phyloP scores from a whole-genome alignment of 1,140 invertebrate genomes.

The Drosophila rufa region DNA sequence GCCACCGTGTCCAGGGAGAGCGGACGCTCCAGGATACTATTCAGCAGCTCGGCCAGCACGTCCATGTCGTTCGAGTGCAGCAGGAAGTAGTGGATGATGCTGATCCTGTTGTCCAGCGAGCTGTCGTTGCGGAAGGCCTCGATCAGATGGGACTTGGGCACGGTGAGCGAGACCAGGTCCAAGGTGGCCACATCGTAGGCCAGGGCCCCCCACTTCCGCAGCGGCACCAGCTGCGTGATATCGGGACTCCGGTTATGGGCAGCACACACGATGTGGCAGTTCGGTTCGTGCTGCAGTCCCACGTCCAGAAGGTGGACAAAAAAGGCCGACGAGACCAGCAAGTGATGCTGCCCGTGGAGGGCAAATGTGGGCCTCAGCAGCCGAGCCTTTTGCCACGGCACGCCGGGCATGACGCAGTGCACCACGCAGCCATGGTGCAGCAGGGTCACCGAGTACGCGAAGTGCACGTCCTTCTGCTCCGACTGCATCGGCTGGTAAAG shows the following conservation, averaged over 20 bases:
- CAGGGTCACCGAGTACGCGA: slow-evolving; percentile 93
- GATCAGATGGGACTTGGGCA: slow-evolving; percentile 88
- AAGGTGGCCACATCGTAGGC: slow-evolving; percentile 89
- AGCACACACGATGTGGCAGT: slow-evolving; percentile 90
- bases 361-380: slow-evolving; percentile 90
- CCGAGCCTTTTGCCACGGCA: slow-evolving; percentile 91
- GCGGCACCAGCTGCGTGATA: slow-evolving; percentile 88
- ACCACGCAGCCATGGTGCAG: slow-evolving; percentile 93
- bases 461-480: slow-evolving; percentile 89
- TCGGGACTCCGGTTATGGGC: slow-evolving; percentile 86
- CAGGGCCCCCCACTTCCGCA: slow-evolving; percentile 87
- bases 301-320: slow-evolving; percentile 93
- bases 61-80: slow-evolving; percentile 91
- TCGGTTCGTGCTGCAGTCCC: slow-evolving; percentile 91
- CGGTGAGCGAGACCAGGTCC: slow-evolving; percentile 88
- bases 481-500: slow-evolving; percentile 90
- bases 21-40: slow-evolving; percentile 80
- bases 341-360: slow-evolving; percentile 90
- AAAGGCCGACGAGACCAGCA: slow-evolving; percentile 91
- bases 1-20: slow-evolving; percentile 81
- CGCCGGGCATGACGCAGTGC: slow-evolving; percentile 92
- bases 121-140: slow-evolving; percentile 89
- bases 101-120: slow-evolving; percentile 89
- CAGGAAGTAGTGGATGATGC: slow-evolving; percentile 92
- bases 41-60: slow-evolving; percentile 87